Percentiles rank a stretch among this genome's conserved stretches.
These are phyloP conservation scores for Dendronephthya gigantea DNA, from an alignment of 64 coral and sea anemone species.

Conservation along the genomic window DNA sequence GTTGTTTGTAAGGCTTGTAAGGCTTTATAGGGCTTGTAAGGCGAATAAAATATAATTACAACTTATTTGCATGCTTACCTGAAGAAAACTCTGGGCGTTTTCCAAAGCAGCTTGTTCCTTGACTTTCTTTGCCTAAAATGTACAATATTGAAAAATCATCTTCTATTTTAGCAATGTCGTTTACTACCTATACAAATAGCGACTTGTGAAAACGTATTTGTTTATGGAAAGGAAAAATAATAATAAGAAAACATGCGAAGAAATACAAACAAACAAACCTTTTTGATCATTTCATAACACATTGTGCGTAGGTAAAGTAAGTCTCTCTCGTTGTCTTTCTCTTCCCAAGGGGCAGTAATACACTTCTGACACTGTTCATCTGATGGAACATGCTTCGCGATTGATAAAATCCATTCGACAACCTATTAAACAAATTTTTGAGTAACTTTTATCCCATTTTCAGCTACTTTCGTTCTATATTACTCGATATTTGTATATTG, in stretches of 20 bases:
- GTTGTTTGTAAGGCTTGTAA: too few species aligned
- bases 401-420: slow-evolving; percentile 72
- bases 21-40: too few species aligned
- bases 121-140: slow-evolving; percentile 72
- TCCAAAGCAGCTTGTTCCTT: slow-evolving; percentile 88
- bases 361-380: slow-evolving; percentile 98
- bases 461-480: too few species aligned
- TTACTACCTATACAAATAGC: too few species aligned
- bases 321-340: slow-evolving; percentile 78
- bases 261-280: slow-evolving; percentile 30
- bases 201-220: too few species aligned
- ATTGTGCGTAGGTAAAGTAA: slow-evolving; percentile 75
- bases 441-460: too few species aligned
- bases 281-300: slow-evolving; percentile 87
- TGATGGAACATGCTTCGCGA: slow-evolving; percentile 76
- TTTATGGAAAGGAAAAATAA: too few species aligned
- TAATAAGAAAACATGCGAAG: neutral
- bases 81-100: slow-evolving; percentile 79
- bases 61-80: slow-evolving; percentile 19
- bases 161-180: too few species aligned
- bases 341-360: slow-evolving; percentile 76
- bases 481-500: neutral
- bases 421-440: slow-evolving; percentile 25
- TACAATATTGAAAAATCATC: neutral
- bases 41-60: too few species aligned